These are phyloP conservation scores for Drosophila parvula DNA, from an alignment of 1,140 invertebrate species.

Conservation along the genomic window DNA sequence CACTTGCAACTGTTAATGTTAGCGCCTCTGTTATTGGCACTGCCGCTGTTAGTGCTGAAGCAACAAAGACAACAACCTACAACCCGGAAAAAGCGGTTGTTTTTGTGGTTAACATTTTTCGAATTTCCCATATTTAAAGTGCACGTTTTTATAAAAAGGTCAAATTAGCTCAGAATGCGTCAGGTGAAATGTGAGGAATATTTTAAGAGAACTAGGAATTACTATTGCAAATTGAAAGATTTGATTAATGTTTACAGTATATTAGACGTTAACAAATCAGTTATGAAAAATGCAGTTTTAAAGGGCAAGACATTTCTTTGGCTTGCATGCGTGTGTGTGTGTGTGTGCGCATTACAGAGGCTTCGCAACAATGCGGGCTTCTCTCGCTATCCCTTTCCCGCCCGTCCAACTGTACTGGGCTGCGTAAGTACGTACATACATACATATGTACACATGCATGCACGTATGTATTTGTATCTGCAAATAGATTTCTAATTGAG, in stretches of 20 bases:
- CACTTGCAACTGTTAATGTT: conserved; percentile 27
- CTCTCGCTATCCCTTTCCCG: conserved; percentile 10
- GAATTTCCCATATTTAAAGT: neutral
- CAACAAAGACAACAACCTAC: conserved; percentile 5
- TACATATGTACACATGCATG: too few relatives aligned
- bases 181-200: neutral
- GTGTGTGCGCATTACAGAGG: conserved; percentile 34
- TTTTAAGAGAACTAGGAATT: too few relatives aligned
- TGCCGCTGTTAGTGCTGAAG: neutral
- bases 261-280: neutral
- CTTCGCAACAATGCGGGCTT: conserved; percentile 47
- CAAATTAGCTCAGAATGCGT: neutral
- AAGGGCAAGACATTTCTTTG: conserved; percentile 16
- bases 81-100: conserved; percentile 5
- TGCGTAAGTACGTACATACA: neutral
- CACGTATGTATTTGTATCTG: conserved; percentile 26
- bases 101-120: conserved; percentile 16
- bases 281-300: conserved; percentile 3
- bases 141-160: neutral
- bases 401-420: neutral
- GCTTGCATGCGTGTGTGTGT: conserved; percentile 15
- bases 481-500: conserved; percentile 57
- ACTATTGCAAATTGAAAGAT: too few relatives aligned
- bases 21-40: neutral
- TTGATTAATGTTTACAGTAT: neutral